Percentiles rank a stretch among this genome's conserved stretches.
These are phyloP conservation scores for Rhinella marina DNA, from an alignment of 2,797 vertebrate species.

Conservation along the genomic window DNA sequence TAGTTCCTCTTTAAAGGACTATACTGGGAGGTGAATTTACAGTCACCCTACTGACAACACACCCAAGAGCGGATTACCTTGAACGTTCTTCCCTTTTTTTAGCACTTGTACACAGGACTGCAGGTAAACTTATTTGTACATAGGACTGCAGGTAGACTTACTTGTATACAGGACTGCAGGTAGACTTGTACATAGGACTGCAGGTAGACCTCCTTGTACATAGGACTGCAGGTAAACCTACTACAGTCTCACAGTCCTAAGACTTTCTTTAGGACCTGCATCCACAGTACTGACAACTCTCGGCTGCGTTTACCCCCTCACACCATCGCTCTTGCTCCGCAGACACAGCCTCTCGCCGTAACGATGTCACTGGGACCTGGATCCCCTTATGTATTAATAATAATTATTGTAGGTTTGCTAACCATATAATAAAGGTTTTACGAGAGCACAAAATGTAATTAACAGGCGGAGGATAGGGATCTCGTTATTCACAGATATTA, in stretches of 20 bases:
- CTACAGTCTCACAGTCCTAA: not conserved
- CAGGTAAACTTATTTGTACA: no score
- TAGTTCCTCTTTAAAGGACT: no score
- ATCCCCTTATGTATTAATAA: constrained; percentile 54
- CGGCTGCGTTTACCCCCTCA: not conserved
- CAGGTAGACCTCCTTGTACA: no score
- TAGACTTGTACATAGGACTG: no score
- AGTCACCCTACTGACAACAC: no score
- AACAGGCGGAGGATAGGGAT: constrained; percentile 49
- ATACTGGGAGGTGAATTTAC: no score
- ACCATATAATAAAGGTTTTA: constrained; percentile 61
- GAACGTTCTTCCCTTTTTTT: no score
- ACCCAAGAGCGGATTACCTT: not conserved
- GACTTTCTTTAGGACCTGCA: not conserved
- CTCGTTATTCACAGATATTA: constrained; percentile 57
- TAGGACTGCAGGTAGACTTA: no score
- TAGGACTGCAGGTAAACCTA: not conserved
- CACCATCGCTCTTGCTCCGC: constrained; percentile 9
- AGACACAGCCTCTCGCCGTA: constrained; percentile 20
- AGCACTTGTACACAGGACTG: no score
- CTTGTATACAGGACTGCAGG: no score
- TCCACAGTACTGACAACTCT: not conserved
- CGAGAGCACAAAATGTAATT: constrained; percentile 56
- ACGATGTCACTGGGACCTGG: constrained; percentile 36
- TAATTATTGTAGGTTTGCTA: constrained; percentile 60